Evolutionary conservation across 2,113 vertebrate genomes (phyloP).

Genomic region (Neolamprologus sp.): DNA sequence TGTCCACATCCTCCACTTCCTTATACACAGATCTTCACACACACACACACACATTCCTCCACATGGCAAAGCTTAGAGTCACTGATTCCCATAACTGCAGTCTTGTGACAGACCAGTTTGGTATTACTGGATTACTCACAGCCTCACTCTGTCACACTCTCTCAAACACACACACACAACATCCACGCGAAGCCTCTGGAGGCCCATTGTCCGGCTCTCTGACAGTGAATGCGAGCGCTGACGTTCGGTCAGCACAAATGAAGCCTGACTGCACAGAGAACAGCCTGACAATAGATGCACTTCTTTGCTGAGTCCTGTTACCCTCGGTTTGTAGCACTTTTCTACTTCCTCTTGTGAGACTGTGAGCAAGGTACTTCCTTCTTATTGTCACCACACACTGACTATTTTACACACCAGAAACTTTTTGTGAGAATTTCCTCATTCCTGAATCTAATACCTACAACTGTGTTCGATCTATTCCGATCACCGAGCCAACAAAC

Average conservation of each 20-base stretch:
- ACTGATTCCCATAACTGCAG: slow-evolving; percentile 48
- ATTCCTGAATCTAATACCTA: not conserved
- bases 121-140: slow-evolving; percentile 43
- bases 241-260: slow-evolving; percentile 31
- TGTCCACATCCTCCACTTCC: not conserved
- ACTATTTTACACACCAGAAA: not conserved
- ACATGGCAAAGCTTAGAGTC: slow-evolving; percentile 1
- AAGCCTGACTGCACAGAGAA: not conserved
- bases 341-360: slow-evolving; percentile 3
- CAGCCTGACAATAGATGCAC: not conserved
- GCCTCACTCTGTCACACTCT: not conserved
- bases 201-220: slow-evolving; percentile 9
- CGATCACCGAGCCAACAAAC: not conserved
- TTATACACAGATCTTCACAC: not conserved
- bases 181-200: not conserved
- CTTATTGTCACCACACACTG: not conserved
- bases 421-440: not conserved
- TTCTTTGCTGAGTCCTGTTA: not conserved
- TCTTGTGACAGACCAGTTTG: slow-evolving; percentile 52
- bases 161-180: not conserved
- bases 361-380: not conserved
- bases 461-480: not conserved
- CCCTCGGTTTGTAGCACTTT: not conserved
- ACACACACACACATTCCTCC: slow-evolving; percentile 2
- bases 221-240: slow-evolving; percentile 7